Conservation (phyloP, 1,140 invertebrate genomes). For the Colletes latitarsis region DNA sequence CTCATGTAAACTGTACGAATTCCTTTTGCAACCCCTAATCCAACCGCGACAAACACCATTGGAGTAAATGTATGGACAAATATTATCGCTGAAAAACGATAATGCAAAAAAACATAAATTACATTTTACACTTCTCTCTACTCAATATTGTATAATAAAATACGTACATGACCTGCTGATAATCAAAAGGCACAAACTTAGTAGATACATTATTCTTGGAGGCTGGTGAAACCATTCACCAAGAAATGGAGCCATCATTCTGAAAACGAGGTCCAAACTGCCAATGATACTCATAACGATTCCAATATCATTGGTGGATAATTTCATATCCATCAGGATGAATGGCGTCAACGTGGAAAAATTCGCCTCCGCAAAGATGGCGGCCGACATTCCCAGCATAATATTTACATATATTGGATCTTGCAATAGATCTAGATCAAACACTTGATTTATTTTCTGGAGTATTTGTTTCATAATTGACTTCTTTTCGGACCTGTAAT, state of each 20-base stretch:
- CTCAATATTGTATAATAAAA: not conserved
- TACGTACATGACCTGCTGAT: constrained; percentile 83
- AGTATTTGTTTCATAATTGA: not conserved
- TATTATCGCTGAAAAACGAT: constrained; percentile 77
- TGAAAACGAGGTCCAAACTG: constrained; percentile 82
- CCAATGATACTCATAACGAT: constrained; percentile 83
- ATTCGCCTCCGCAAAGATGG: constrained; percentile 86
- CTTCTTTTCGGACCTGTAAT: constrained; percentile 14
- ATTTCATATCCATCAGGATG: constrained; percentile 83
- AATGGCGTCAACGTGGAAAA: constrained; percentile 86
- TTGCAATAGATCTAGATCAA: constrained; percentile 82
- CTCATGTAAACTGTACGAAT: constrained; percentile 85
- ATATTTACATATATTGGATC: constrained; percentile 84
- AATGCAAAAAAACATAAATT: not conserved
- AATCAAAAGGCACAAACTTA: constrained; percentile 85
- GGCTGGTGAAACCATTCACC: constrained; percentile 85
- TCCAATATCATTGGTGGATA: constrained; percentile 82
- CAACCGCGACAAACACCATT: constrained; percentile 52
- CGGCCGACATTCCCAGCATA: constrained; percentile 85
- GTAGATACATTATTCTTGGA: constrained; percentile 85
- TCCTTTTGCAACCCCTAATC: constrained; percentile 84
- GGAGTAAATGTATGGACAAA: constrained; percentile 75
- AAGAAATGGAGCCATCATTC: constrained; percentile 84
- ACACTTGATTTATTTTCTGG: constrained; percentile 75
- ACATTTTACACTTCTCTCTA: no score